These are phyloP conservation scores for Betta splendens DNA, from an alignment of 2,797 vertebrate genomes.

Conservation along the genomic window DNA sequence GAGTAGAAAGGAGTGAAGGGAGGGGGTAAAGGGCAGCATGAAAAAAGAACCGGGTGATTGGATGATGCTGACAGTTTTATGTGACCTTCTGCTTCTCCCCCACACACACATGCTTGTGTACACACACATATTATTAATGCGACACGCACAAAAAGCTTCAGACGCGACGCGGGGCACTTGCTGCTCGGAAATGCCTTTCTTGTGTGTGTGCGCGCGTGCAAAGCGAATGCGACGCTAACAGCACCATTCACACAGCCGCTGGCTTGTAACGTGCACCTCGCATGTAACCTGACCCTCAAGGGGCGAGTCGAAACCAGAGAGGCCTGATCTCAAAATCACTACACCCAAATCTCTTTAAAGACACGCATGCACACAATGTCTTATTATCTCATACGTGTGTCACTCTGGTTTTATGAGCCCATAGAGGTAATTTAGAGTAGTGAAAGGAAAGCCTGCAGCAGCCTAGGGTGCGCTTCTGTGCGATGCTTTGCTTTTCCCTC, in stretches of 20 bases:
- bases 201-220: conserved; percentile 38
- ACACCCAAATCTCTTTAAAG: conserved; percentile 40
- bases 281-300: conserved; percentile 68
- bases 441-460: conserved; percentile 63
- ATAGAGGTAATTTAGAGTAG: conserved; percentile 43
- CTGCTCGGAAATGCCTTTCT: conserved; percentile 18
- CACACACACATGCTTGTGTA: conserved; percentile 11
- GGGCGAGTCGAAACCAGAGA: conserved; percentile 68
- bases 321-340: conserved; percentile 72
- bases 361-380: conserved; percentile 41
- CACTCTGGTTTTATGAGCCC: conserved; percentile 59
- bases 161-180: conserved; percentile 25
- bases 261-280: conserved; percentile 72
- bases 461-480: conserved; percentile 55
- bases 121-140: conserved; percentile 21
- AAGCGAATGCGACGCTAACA: conserved; percentile 50
- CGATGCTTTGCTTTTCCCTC: conserved; percentile 25
- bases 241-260: conserved; percentile 68
- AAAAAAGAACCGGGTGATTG: conserved; percentile 47
- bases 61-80: conserved; percentile 62
- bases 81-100: conserved; percentile 43
- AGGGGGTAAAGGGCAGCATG: conserved; percentile 31
- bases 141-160: conserved; percentile 34
- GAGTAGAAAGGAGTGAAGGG: conserved; percentile 29
- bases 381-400: conserved; percentile 67